Evolutionary conservation across 2,797 vertebrate genomes (phyloP).

Genomic region (Lepus townsendii): DNA sequence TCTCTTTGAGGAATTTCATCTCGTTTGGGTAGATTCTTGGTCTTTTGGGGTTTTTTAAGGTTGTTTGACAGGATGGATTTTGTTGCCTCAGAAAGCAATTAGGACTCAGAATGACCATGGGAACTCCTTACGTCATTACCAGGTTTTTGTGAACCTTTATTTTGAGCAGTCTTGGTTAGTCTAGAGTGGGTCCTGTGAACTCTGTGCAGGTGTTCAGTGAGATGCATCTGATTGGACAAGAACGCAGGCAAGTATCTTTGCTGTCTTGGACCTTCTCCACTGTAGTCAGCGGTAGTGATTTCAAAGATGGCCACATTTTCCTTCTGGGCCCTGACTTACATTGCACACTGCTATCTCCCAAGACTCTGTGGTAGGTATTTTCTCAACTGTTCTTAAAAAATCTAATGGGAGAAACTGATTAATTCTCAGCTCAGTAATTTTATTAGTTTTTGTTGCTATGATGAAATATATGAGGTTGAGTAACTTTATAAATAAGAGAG

Average conservation of each 20-base stretch:
- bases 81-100: background rate
- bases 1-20: background rate
- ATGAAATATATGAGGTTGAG: too few species aligned
- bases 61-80: background rate
- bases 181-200: background rate
- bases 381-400: background rate
- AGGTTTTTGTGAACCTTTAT: background rate
- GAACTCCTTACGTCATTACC: background rate
- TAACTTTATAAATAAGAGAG: too few species aligned
- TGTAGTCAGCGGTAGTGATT: background rate
- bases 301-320: background rate
- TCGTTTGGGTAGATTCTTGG: background rate
- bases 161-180: background rate
- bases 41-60: background rate
- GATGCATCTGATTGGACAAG: background rate
- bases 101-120: background rate
- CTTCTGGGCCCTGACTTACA: background rate
- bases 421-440: background rate
- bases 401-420: background rate
- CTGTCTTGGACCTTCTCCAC: background rate
- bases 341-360: background rate
- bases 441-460: too few species aligned
- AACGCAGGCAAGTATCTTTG: background rate
- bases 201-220: background rate
- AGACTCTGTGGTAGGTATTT: background rate